These are phyloP conservation scores for Cephus rjabovi DNA, from an alignment of 2,888 invertebrate genomes.

Conservation along the genomic window DNA sequence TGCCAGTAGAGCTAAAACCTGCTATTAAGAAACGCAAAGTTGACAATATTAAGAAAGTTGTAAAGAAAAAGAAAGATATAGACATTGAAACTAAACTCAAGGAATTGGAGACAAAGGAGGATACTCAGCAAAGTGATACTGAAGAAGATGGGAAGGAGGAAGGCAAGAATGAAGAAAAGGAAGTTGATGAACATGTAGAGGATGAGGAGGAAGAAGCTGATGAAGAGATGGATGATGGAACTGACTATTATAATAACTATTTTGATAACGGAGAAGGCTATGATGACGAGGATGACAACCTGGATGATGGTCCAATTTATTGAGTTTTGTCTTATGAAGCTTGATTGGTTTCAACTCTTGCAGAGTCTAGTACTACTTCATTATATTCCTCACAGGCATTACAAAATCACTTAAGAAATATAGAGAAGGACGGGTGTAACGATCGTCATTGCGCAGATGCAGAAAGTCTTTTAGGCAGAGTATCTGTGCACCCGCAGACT, in stretches of 20 bases:
- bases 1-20: slow-evolving; percentile 56
- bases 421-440: neutral
- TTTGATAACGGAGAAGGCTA: slow-evolving; percentile 90
- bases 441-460: neutral
- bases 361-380: no score
- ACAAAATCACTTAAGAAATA: neutral
- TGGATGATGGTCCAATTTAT: slow-evolving; percentile 87
- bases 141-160: slow-evolving; percentile 69
- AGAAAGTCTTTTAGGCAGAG: neutral
- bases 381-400: neutral
- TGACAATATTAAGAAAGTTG: slow-evolving; percentile 11
- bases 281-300: slow-evolving; percentile 87
- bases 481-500: neutral
- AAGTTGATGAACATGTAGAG: slow-evolving; percentile 70
- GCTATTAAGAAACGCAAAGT: slow-evolving; percentile 38
- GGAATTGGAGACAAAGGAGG: slow-evolving; percentile 76
- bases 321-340: slow-evolving; percentile 52
- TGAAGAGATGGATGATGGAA: slow-evolving; percentile 90
- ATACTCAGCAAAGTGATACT: slow-evolving; percentile 54
- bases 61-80: slow-evolving; percentile 46
- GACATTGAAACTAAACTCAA: slow-evolving; percentile 68
- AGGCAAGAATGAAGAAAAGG: slow-evolving; percentile 69
- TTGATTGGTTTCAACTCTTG: neutral
- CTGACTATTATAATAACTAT: slow-evolving; percentile 88
- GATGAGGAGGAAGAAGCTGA: slow-evolving; percentile 78